Base-by-base conservation (phyloP, 2,888 invertebrate species). In the Rugalucina vietnamica region DNA sequence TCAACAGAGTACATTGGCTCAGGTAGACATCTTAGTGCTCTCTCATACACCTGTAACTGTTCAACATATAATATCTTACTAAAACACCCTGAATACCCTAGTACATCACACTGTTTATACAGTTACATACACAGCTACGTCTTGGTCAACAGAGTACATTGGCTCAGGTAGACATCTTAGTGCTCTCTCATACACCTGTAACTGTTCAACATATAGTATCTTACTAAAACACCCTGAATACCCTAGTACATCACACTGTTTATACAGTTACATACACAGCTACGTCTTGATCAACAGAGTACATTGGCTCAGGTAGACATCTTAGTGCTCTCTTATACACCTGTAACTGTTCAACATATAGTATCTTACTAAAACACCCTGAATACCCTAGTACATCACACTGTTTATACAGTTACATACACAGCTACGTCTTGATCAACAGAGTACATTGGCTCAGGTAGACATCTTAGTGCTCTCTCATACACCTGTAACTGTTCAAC, bases 181-280 rank as follows among this genome's bases (percentile, higher is more conserved):
- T 54, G 93, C 93, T 77, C 91, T 84, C 73, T 91, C 90, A 84
- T 91, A 92, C 75, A 91, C 90, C 74, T 90, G 88, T 32, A 91
- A 82, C 93, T 93, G 82, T 50, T 37, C 50, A 60, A 70, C 75
- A 72, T 34, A 70, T 2, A 18, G 29, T n/a, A n/a, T n/a, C n/a
- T n/a, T n/a, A n/a, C n/a, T n/a, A n/a, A n/a, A n/a, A n/a, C n/a
- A n/a, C n/a, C n/a, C n/a, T n/a, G n/a, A n/a, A n/a, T n/a, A n/a
- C n/a, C n/a, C n/a, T n/a, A n/a, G n/a, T n/a, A n/a, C n/a, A n/a
- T n/a, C n/a, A n/a, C n/a, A n/a, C n/a, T n/a, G n/a, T n/a, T n/a
- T 92, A 84, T 5, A 91, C 91, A 72, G 89, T 89, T n/a, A 91
- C 91, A 34, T 81, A 70, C 10, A 90, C 88, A 18, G 93, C 92